Evolutionary conservation across 2,797 vertebrate genomes (phyloP).

Genomic region (Cheirogaleus major): DNA sequence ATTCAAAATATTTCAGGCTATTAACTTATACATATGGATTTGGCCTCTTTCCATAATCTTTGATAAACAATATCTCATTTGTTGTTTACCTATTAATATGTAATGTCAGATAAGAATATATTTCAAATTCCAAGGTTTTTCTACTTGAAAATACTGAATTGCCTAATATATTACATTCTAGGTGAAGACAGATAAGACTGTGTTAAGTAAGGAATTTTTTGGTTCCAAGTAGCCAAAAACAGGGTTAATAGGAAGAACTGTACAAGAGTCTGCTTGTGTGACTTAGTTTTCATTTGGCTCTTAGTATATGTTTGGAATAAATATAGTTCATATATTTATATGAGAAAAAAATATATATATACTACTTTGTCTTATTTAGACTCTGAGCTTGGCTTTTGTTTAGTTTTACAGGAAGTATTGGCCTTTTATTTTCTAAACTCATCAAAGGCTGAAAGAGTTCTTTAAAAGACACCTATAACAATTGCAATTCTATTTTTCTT

Average conservation of each 20-base stretch:
- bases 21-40: constrained; percentile 1
- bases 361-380: background rate
- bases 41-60: background rate
- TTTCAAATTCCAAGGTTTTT: constrained; percentile 5
- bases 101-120: background rate
- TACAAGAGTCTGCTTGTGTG: background rate
- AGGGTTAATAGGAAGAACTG: background rate
- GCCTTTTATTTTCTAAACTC: constrained; percentile 26
- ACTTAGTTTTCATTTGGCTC: background rate
- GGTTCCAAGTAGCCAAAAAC: background rate
- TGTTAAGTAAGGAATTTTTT: background rate
- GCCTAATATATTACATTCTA: background rate
- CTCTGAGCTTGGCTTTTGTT: background rate
- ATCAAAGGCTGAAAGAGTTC: background rate
- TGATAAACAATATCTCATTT: background rate
- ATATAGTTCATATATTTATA: too few species aligned
- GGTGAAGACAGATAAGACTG: background rate
- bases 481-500: constrained; percentile 40
- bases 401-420: background rate
- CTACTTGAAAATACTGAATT: constrained; percentile 1
- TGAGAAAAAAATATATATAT: background rate
- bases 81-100: background rate
- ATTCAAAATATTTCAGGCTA: background rate
- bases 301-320: constrained; percentile 12
- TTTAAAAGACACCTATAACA: background rate